Conservation (phyloP, 2,888 invertebrate genomes). For the Drosophila conformis region DNA sequence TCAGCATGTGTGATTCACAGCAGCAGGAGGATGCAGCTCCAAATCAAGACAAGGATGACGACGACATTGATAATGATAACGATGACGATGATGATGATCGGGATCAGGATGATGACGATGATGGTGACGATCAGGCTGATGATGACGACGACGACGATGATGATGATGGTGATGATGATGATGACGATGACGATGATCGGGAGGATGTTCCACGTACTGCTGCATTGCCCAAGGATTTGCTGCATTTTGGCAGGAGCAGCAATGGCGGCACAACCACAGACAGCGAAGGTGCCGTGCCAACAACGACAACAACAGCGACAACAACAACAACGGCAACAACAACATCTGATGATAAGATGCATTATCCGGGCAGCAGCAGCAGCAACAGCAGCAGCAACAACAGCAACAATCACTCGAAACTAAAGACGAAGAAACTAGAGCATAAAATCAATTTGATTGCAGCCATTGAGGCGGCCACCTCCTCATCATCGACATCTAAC, state of each 20-base stretch:
- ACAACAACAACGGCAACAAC: conserved; percentile 37
- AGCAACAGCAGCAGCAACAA: conserved; percentile 43
- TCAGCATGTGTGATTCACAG: conserved; percentile 78
- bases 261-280: conserved; percentile 72
- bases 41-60: background rate
- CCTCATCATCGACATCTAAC: conserved; percentile 79
- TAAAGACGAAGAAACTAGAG: conserved; percentile 82
- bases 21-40: conserved; percentile 32
- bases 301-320: conserved; percentile 61
- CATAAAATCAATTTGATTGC: conserved; percentile 83
- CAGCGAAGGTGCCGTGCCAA: conserved; percentile 80
- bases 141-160: conserved; percentile 2
- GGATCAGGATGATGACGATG: conserved; percentile 4
- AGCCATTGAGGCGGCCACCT: conserved; percentile 82
- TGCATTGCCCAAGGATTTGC: conserved; percentile 54
- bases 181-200: background rate
- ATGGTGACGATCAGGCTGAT: background rate
- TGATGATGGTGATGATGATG: background rate
- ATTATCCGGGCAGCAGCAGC: background rate
- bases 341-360: conserved; percentile 77
- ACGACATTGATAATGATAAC: background rate
- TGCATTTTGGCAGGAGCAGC: conserved; percentile 55
- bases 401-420: conserved; percentile 54
- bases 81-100: conserved; percentile 1
- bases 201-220: background rate